phyloP scores from a whole-genome alignment of 2,113 vertebrate species.

The Herpailurus yagouaroundi region DNA sequence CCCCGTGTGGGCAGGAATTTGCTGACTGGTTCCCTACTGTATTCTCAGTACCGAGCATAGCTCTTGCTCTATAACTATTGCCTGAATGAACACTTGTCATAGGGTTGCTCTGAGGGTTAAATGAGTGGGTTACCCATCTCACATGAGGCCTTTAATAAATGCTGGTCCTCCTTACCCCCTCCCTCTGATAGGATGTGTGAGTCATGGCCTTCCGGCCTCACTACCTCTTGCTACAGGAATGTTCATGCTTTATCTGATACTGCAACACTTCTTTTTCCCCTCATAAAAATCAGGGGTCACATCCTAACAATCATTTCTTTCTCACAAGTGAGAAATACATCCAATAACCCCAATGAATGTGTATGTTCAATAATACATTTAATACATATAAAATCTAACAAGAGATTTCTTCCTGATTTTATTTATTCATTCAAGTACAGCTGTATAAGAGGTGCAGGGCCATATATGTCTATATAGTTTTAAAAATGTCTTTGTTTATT shows the following conservation, averaged over 20 bases:
- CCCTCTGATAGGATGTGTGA: background rate
- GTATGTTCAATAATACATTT: background rate
- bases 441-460: background rate
- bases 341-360: background rate
- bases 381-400: background rate
- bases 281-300: background rate
- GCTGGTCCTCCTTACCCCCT: background rate
- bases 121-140: background rate
- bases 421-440: background rate
- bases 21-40: background rate
- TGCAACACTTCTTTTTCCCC: background rate
- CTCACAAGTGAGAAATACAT: background rate
- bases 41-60: background rate
- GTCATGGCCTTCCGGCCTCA: background rate
- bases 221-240: background rate
- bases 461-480: background rate
- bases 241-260: background rate
- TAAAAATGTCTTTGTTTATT: background rate
- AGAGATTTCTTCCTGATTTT: background rate
- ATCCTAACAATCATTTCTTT: background rate
- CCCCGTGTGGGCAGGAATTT: background rate
- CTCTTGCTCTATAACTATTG: background rate
- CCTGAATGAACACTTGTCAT: background rate
- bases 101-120: background rate
- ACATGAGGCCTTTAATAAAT: background rate